Conservation (phyloP, 2,797 vertebrate species). For the Bradypus variegatus region DNA sequence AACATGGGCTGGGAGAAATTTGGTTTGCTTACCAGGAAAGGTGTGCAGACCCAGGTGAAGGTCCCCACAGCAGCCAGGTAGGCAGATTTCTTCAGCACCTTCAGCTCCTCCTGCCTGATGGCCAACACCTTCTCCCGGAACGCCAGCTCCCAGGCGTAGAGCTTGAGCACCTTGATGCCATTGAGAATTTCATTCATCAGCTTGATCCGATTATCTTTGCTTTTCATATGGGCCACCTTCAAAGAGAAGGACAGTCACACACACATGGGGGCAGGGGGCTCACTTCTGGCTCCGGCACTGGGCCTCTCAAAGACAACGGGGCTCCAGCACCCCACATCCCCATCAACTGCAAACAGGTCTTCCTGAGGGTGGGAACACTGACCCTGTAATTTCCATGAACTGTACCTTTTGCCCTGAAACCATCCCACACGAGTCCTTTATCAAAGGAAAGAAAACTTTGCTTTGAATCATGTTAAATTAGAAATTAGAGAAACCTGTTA, state of each 20-base stretch:
- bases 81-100: slow-evolving; percentile 88
- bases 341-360: not conserved
- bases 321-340: not conserved
- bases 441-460: too few species aligned
- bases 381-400: not conserved
- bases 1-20: fast-evolving
- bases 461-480: not conserved
- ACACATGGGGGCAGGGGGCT: not conserved
- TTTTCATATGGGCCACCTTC: slow-evolving; percentile 98
- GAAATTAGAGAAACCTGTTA: not conserved
- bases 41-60: slow-evolving; percentile 97
- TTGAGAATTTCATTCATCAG: slow-evolving; percentile 98
- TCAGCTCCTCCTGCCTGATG: slow-evolving; percentile 89
- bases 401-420: not conserved
- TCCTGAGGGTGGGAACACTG: not conserved
- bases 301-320: not conserved
- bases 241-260: not conserved
- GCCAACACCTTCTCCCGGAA: slow-evolving; percentile 90
- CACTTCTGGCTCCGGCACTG: not conserved
- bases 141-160: slow-evolving; percentile 97
- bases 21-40: slow-evolving; percentile 88
- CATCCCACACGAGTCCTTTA: not conserved
- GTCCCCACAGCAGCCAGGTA: slow-evolving; percentile 88
- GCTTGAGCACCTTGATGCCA: slow-evolving; percentile 95
- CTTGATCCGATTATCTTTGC: slow-evolving; percentile 94